These are phyloP conservation scores for Drosophila anomalata DNA, from an alignment of 2,888 invertebrate genomes.

Conservation along the genomic window DNA sequence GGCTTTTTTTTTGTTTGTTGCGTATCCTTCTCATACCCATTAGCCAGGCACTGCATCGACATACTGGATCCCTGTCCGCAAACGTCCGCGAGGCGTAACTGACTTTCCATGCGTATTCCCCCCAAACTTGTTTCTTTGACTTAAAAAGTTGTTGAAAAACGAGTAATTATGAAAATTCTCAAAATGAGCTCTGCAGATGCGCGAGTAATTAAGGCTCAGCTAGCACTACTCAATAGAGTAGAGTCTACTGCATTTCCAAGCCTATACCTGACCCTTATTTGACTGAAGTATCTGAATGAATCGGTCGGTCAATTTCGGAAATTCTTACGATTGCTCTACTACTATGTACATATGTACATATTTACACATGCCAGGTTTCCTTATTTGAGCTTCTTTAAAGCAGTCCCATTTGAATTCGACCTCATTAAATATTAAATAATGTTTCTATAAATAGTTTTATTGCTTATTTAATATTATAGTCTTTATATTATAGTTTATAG, in stretches of 20 bases:
- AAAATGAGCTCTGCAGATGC: conserved; percentile 65
- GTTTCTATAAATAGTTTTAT: no score
- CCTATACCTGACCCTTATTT: conserved; percentile 34
- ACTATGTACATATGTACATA: no score
- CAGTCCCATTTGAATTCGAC: no score
- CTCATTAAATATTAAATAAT: no score
- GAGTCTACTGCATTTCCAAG: background rate
- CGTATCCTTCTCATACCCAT: background rate
- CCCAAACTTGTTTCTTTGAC: conserved; percentile 46
- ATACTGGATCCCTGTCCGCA: conserved; percentile 25
- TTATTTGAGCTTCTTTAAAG: no score
- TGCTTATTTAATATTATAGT: no score
- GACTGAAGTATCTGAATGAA: conserved; percentile 58
- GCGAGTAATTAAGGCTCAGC: conserved; percentile 67
- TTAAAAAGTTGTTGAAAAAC: conserved; percentile 46
- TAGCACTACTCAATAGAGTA: no score
- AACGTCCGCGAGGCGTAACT: conserved; percentile 43
- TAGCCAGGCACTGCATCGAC: background rate
- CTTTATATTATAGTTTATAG: no score
- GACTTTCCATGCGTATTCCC: conserved; percentile 24
- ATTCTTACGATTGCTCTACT: background rate
- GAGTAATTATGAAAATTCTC: conserved; percentile 71
- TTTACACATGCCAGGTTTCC: no score
- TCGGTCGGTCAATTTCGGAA: conserved; percentile 55
- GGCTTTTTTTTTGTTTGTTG: conserved; percentile 41